Evolutionary conservation across 2,113 vertebrate genomes (phyloP).

Genomic region (Perccottus glenii): DNA sequence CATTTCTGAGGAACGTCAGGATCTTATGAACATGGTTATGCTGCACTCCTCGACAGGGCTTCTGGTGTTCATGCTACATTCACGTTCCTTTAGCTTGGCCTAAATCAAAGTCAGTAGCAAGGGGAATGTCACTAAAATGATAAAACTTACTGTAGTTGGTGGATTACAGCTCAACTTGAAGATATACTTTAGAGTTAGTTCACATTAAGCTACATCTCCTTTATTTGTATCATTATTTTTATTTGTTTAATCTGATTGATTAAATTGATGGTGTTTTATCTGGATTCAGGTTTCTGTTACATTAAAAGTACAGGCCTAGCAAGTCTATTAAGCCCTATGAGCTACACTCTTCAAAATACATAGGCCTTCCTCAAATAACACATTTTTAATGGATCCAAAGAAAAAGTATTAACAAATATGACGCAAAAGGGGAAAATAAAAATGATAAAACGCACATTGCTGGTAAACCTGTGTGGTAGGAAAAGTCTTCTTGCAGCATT

Average conservation of each 20-base stretch:
- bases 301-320: conserved; percentile 35
- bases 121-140: conserved; percentile 43
- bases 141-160: conserved; percentile 44
- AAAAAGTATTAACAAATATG: conserved; percentile 54
- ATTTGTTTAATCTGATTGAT: conserved; percentile 46
- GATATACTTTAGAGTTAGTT: conserved; percentile 62
- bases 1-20: conserved; percentile 51
- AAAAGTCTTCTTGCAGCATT: conserved; percentile 54
- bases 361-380: conserved; percentile 27
- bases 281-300: conserved; percentile 38
- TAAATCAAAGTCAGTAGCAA: conserved; percentile 42
- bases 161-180: conserved; percentile 53
- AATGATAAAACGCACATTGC: conserved; percentile 42
- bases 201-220: conserved; percentile 52
- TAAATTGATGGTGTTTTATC: conserved; percentile 42
- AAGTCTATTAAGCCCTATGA: conserved; percentile 34
- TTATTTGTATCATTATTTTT: conserved; percentile 26
- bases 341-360: conserved; percentile 30
- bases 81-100: conserved; percentile 46
- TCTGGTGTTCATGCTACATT: conserved; percentile 74
- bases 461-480: conserved; percentile 54
- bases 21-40: conserved; percentile 46
- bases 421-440: conserved; percentile 54
- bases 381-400: conserved; percentile 48
- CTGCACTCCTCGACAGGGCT: conserved; percentile 56